Evolutionary conservation across 2,797 vertebrate species (phyloP).

Genomic region (Diceros bicornis): DNA sequence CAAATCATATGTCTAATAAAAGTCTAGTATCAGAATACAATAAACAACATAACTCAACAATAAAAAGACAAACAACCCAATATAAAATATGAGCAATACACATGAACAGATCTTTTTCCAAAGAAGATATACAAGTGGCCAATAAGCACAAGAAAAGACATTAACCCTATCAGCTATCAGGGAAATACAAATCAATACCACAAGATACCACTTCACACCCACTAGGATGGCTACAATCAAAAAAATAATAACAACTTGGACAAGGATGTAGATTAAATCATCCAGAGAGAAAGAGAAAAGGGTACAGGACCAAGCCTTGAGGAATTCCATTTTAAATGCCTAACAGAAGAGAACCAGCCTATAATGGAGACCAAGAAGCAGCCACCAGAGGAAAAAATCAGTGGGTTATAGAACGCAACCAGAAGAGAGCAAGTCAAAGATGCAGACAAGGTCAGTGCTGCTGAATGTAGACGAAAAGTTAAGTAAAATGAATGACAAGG

Average conservation of each 20-base stretch:
- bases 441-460: not conserved
- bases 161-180: not conserved
- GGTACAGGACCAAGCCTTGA: not conserved
- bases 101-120: not conserved
- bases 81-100: not conserved
- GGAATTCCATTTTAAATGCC: constrained; percentile 3
- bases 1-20: not conserved
- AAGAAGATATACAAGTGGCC: not conserved
- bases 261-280: not conserved
- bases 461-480: not conserved
- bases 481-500: constrained; percentile 12
- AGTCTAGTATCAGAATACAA: not conserved
- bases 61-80: not conserved
- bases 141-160: not conserved
- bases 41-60: not conserved
- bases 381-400: not conserved
- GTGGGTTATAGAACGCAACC: not conserved
- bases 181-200: constrained; percentile 1
- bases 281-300: not conserved
- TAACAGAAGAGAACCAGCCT: not conserved
- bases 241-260: not conserved
- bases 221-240: not conserved
- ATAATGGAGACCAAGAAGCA: not conserved
- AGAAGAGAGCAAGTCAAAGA: not conserved
- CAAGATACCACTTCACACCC: not conserved